Evolutionary conservation across 1,140 invertebrate species (phyloP).

Genomic region (Paralvinella palmiformis): DNA sequence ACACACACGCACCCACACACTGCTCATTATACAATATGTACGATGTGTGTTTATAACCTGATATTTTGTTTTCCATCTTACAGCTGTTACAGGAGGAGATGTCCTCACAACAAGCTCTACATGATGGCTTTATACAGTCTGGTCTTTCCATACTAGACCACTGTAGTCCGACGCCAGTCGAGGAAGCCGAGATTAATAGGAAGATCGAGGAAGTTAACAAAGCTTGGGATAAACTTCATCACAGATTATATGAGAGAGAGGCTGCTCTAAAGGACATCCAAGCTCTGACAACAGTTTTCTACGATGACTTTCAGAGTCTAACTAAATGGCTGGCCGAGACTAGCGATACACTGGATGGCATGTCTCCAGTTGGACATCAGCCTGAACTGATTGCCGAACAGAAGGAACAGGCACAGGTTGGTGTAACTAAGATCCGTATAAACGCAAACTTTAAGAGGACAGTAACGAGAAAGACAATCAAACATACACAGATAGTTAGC

Average conservation of each 20-base stretch:
- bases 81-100: constrained; percentile 91
- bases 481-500: no score
- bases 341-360: constrained; percentile 69
- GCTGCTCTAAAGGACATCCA: constrained; percentile 34
- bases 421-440: no score
- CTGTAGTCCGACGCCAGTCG: constrained; percentile 64
- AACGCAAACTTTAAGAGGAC: no score
- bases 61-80: constrained; percentile 47
- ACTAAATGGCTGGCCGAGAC: constrained; percentile 61
- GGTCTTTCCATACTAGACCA: constrained; percentile 69
- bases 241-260: constrained; percentile 35
- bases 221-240: constrained; percentile 52
- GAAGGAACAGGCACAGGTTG: constrained; percentile 65
- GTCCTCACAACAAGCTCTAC: constrained; percentile 78
- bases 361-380: constrained; percentile 57
- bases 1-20: no score
- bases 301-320: constrained; percentile 77
- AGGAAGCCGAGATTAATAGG: constrained; percentile 64
- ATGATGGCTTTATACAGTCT: constrained; percentile 76
- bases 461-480: no score
- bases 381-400: constrained; percentile 66
- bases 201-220: constrained; percentile 53
- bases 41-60: not conserved
- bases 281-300: constrained; percentile 71
- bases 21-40: no score